Base-by-base conservation (phyloP, 2,888 invertebrate species). In the Eurois occulta region DNA sequence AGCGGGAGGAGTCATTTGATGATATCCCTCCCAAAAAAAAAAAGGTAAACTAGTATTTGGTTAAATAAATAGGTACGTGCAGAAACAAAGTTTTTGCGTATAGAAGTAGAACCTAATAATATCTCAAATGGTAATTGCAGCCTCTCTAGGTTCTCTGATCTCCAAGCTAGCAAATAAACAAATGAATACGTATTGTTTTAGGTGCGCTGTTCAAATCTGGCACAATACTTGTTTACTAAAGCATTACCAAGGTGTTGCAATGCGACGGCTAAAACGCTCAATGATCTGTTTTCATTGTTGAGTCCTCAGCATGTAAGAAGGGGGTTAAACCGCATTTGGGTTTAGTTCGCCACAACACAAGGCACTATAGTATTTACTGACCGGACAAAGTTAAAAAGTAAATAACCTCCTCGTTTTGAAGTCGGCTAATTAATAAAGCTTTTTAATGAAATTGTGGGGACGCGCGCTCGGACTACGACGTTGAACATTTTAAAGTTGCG, bases 351-450 rank as follows among this genome's bases (percentile, higher is more conserved):
- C 41, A 41, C 58, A 78, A 32, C 24, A 28, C 52, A 60, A 21
- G 13, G 55, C 58, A 60, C 35, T 68, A 21, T 24, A 58, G 11
- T 46, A 35, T 11, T 41, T 68, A 64, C 68, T 38, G 43, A 73
- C 52, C 32, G 32, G 24, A 83, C 81, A 84, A 83, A 85, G 80
- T 85, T 83, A 64, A 81, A 85, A 87, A 86, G 77, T 83, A 35
- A 81, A 52, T n/a, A 78, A 43, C 43, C 77, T 52, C 24, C 52
- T 81, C 28, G 24, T 52, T 81, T 52, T 62, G 21, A 32, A 64
- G 81, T 64, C 62, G 28, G 48, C 43, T 89, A 86, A 87, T 87
- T 81, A 81, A 84, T 75, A 74, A 77, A 72, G 72, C 68, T 84
- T 82, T 35, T 21, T 58, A 64, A 81, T 46, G 60, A 64, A 86